Percentiles rank a stretch among this genome's conserved stretches.
Evolutionary conservation across 2,888 invertebrate species (phyloP).

Genomic region (Galeruca laticollis): DNA sequence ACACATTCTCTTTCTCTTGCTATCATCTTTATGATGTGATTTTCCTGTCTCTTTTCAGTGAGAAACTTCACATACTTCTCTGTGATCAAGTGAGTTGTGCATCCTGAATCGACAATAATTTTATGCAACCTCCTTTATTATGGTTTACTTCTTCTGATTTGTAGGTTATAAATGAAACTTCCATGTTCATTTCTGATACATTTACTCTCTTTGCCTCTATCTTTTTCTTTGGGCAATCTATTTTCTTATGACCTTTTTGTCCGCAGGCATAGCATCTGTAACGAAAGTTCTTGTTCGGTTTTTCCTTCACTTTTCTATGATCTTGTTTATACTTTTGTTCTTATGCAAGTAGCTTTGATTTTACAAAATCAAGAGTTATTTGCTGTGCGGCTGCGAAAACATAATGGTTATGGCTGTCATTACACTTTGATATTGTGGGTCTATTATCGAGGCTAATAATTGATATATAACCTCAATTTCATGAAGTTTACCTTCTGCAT

Average conservation of each 20-base stretch:
- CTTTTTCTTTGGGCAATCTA: constrained; percentile 4
- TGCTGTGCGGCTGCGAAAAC: too few relatives aligned
- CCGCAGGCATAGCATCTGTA: not conserved
- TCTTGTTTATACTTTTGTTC: too few relatives aligned
- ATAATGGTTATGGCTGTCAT: too few relatives aligned
- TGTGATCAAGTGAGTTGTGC: constrained; percentile 48
- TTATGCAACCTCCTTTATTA: constrained; percentile 18
- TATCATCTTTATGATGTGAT: constrained; percentile 46
- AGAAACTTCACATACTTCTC: constrained; percentile 36
- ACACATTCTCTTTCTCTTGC: constrained; percentile 47
- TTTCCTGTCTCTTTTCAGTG: constrained; percentile 30
- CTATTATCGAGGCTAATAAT: too few relatives aligned
- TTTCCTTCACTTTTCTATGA: too few relatives aligned
- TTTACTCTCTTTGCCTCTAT: not conserved
- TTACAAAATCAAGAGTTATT: too few relatives aligned
- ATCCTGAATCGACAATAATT: constrained; percentile 49
- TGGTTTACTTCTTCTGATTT: not conserved
- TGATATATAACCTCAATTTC: too few relatives aligned
- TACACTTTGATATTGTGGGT: too few relatives aligned
- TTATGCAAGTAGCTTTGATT: too few relatives aligned
- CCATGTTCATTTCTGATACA: constrained; percentile 1
- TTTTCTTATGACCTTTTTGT: not conserved
- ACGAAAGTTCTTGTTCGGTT: too few relatives aligned
- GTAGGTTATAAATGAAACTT: too few relatives aligned
- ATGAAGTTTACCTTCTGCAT: too few relatives aligned